Conservation (phyloP, 2,113 vertebrate species). For the Ptyas mucosa region DNA sequence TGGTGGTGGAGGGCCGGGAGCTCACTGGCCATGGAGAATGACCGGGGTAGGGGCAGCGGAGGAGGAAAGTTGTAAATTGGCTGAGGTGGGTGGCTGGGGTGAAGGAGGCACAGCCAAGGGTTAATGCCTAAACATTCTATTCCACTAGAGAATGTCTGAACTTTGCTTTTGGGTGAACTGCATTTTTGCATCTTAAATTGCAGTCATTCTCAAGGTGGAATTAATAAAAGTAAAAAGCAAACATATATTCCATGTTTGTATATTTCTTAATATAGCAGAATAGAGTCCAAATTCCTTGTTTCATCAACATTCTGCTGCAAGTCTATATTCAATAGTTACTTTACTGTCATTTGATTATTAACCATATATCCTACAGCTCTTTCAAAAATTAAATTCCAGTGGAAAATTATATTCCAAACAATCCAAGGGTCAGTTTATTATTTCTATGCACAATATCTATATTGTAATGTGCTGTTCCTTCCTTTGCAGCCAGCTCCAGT, state of each 20-base stretch:
- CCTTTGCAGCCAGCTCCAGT: background rate
- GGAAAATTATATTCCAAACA: conserved; percentile 88
- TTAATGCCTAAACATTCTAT: no score
- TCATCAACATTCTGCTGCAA: background rate
- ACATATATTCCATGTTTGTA: background rate
- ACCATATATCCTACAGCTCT: background rate
- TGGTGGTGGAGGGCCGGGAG: no score
- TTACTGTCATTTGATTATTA: background rate
- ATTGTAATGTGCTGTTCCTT: conserved; percentile 52
- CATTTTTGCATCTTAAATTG: background rate
- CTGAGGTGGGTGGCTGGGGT: no score
- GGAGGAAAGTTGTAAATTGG: no score
- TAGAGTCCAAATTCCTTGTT: background rate
- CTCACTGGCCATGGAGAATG: no score
- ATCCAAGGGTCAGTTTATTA: conserved; percentile 94
- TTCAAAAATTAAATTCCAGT: conserved; percentile 86
- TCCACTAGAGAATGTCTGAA: background rate
- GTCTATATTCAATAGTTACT: background rate
- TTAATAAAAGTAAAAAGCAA: background rate
- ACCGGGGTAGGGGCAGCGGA: no score
- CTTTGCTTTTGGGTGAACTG: background rate
- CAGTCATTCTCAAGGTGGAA: background rate
- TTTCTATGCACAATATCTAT: conserved; percentile 98
- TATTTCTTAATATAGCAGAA: background rate
- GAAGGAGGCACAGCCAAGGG: no score